phyloP scores from a whole-genome alignment of 1,140 invertebrate genomes.

The Micrasema minimum region DNA sequence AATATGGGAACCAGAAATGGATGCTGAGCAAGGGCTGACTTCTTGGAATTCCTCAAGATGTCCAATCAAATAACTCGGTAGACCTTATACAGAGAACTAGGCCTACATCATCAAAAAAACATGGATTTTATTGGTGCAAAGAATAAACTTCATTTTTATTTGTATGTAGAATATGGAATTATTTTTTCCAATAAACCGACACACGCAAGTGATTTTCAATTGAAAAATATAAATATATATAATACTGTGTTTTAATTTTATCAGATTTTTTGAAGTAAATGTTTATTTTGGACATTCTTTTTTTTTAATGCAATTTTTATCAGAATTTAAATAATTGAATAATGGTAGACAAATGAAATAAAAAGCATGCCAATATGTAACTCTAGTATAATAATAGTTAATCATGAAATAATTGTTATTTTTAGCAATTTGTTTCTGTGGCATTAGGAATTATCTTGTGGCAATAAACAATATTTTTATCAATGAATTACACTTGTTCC shows the following conservation, averaged over 20 bases:
- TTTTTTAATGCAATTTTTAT: not conserved
- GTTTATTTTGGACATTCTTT: constrained; percentile 34
- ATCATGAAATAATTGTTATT: too few species aligned
- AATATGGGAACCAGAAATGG: constrained; percentile 65
- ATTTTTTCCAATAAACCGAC: constrained; percentile 17
- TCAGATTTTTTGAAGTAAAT: constrained; percentile 23
- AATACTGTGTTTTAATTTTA: constrained; percentile 24
- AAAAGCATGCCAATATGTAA: constrained; percentile 12
- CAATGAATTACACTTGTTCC: constrained; percentile 3
- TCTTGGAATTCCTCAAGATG: constrained; percentile 65
- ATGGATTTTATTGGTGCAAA: constrained; percentile 18
- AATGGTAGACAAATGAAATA: not conserved
- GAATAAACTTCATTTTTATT: constrained; percentile 28
- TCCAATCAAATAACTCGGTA: constrained; percentile 66
- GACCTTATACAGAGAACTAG: not conserved
- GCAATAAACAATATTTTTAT: constrained; percentile 27
- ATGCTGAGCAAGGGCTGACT: constrained; percentile 65
- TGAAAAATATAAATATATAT: constrained; percentile 6
- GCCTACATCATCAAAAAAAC: constrained; percentile 22
- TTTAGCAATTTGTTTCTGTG: not conserved
- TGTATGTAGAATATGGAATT: constrained; percentile 36
- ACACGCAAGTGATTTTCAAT: constrained; percentile 26
- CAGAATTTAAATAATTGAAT: not conserved
- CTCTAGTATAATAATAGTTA: too few species aligned
- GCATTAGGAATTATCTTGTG: too few species aligned